Conservation (phyloP, 2,113 vertebrate species). For the Rissa tridactyla region DNA sequence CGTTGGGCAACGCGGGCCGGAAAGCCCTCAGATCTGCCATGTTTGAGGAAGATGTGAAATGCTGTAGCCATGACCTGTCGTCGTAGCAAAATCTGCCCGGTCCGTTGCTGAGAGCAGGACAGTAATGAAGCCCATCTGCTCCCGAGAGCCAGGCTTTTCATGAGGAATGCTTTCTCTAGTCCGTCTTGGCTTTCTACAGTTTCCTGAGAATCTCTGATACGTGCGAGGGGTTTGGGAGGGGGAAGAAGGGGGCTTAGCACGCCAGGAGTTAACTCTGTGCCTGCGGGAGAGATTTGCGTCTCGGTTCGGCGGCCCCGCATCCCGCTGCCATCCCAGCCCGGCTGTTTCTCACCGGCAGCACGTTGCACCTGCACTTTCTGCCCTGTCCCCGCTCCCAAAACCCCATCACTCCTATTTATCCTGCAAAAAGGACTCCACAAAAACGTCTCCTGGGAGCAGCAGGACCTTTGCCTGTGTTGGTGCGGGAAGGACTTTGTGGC, state of each 20-base stretch:
- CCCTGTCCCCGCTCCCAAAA: background rate
- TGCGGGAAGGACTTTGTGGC: background rate
- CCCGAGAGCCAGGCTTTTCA: background rate
- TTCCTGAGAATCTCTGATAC: background rate
- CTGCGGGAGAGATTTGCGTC: background rate
- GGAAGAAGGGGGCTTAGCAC: background rate
- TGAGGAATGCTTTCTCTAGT: conserved; percentile 20
- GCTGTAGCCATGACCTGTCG: accelerated
- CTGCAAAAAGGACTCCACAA: background rate
- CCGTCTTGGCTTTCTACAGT: background rate
- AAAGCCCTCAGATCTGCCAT: background rate
- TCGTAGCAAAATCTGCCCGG: background rate
- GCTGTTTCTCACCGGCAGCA: background rate
- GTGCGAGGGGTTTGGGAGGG: background rate
- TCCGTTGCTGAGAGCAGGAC: background rate
- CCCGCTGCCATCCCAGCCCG: background rate
- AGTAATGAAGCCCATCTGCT: conserved; percentile 25
- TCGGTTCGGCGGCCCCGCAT: accelerated
- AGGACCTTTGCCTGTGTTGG: background rate
- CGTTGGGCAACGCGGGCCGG: background rate
- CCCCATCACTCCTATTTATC: background rate
- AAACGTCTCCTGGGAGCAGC: background rate
- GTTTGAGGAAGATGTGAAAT: background rate
- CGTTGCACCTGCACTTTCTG: accelerated
- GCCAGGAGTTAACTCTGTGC: background rate